Conservation (phyloP, 2,113 vertebrate genomes). For the Grus americana region DNA sequence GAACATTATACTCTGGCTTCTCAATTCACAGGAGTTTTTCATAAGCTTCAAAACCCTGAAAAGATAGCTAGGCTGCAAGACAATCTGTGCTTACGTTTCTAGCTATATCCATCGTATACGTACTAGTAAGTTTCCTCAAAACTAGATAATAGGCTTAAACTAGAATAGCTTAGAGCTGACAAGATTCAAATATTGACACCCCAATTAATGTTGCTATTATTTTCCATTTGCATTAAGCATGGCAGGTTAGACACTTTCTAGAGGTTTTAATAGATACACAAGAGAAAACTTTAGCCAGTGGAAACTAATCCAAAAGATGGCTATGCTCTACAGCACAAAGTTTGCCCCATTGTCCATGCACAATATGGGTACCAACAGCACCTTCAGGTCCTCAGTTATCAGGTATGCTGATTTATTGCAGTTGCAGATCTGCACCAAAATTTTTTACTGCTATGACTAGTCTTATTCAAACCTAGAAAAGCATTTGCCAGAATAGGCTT, state of each 20-base stretch:
- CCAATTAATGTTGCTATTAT: not conserved
- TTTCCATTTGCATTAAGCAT: not conserved
- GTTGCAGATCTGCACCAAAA: not conserved
- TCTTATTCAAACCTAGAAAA: not conserved
- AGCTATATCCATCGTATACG: not conserved
- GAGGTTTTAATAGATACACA: not conserved
- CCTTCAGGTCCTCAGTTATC: not conserved
- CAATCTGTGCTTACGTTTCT: not conserved
- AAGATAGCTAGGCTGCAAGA: not conserved
- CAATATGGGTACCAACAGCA: not conserved
- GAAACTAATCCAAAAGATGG: not conserved
- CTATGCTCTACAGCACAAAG: not conserved
- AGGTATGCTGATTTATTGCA: not conserved
- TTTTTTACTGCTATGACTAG: not conserved
- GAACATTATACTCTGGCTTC: not conserved
- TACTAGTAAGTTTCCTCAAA: not conserved
- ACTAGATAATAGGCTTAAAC: not conserved
- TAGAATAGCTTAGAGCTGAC: not conserved
- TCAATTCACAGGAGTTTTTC: not conserved
- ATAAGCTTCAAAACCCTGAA: not conserved
- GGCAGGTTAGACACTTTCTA: not conserved
- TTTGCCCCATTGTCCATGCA: rapidly evolving
- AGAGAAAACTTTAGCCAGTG: not conserved
- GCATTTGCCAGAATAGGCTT: not conserved
- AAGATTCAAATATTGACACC: not conserved